Evolutionary conservation across 2,888 invertebrate genomes (phyloP), one percentile per base, ranked within the genome.

Genomic region (Zaprionus bogoriensis): DNA sequence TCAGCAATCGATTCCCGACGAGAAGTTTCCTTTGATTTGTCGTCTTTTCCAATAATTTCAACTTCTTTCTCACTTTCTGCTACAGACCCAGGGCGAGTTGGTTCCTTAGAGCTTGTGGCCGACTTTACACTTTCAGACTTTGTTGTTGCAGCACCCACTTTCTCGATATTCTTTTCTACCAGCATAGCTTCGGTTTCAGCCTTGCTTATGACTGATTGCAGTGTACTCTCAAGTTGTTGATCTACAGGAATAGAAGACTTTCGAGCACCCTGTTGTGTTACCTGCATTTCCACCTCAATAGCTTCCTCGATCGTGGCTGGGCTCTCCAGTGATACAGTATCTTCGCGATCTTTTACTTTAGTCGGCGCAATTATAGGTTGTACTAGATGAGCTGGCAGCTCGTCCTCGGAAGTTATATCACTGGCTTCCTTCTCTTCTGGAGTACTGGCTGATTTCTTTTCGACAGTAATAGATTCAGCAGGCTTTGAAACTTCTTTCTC

Each of bases 361-460:
- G 78, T 78, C 0, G 77, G 57, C 1, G 64, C 48, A 17, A 67
- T 65, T 10, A 62, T 42, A 22, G 74, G 62, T 2, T 66, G 72
- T 4, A 64, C 72, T 27, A 77, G 52, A 46, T 88, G 87, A 2
- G 68, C 85, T 0, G 90, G 90, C 39, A 91, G 67, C 46, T 91
- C 82, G 48, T 91, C 87, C 61, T 92, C 87, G 78, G 92, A 92
- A 70, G 91, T 88, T n/a, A 89, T 86, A n/a, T 89, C 88, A 47
- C 90, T 88, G 5, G 77, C 51, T 63, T 88, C 88, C 53, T 87
- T 88, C 55, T 90, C 89, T n/a, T 89, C 88, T 20, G 89, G 87
- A 1, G 87, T 87, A 53, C 66, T 75, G 5, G 67, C 52, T 1
- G 74, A 64, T 71, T 89, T 89, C 27, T 82, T 85, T 20, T 75